These are phyloP conservation scores for Epicampocera succincta DNA, from an alignment of 2,888 invertebrate genomes.

Conservation along the genomic window DNA sequence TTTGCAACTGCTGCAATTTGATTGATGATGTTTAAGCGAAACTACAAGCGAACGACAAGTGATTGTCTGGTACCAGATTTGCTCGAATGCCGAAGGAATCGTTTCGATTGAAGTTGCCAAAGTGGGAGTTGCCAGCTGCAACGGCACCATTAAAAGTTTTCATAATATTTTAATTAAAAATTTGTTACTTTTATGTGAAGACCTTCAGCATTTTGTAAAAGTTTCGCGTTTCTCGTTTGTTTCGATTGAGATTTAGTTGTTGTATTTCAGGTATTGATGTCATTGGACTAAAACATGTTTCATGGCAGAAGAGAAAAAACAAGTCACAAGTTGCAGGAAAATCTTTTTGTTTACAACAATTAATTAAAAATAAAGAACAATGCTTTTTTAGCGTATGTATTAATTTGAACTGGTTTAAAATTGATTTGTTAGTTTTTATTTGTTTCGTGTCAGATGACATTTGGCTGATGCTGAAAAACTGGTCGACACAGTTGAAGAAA, in stretches of 20 bases:
- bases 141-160: slow-evolving; percentile 35
- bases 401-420: slow-evolving; percentile 39
- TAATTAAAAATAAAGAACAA: slow-evolving; percentile 48
- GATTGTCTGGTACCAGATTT: slow-evolving; percentile 35
- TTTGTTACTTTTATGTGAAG: slow-evolving; percentile 27
- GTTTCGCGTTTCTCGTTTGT: not conserved
- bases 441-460: slow-evolving; percentile 31
- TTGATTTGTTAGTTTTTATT: slow-evolving; percentile 18
- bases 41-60: slow-evolving; percentile 54
- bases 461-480: not conserved
- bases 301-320: not conserved
- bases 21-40: slow-evolving; percentile 62
- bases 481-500: not conserved
- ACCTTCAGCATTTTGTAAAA: slow-evolving; percentile 29
- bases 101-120: slow-evolving; percentile 2
- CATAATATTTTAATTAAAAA: slow-evolving; percentile 55
- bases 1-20: slow-evolving; percentile 30
- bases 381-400: slow-evolving; percentile 5
- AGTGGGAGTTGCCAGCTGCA: slow-evolving; percentile 35
- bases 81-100: not conserved
- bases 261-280: slow-evolving; percentile 21
- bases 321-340: slow-evolving; percentile 1
- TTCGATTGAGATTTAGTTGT: slow-evolving; percentile 21
- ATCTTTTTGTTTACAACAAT: slow-evolving; percentile 14
- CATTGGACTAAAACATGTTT: slow-evolving; percentile 16